Evolutionary conservation across 1,140 invertebrate species (phyloP), one percentile per base, ranked within the genome.

Genomic region (Drosophila trapezifrons): DNA sequence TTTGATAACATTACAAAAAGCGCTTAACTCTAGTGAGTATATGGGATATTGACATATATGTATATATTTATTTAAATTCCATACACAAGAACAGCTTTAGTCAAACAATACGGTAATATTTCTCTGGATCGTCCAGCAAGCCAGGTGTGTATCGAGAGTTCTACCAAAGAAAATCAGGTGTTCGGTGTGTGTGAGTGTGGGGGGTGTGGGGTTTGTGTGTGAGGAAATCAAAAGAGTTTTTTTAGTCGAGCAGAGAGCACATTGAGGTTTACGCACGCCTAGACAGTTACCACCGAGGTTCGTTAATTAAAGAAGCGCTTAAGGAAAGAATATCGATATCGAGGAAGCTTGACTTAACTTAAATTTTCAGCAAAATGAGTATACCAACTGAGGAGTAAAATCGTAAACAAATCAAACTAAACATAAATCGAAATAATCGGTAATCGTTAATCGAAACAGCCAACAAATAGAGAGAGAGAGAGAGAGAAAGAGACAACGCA

Each of bases 1-100:
- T 63, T 82, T 79, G 75, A 73, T 35, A 79, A 77, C 83, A 86
- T 87, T 83, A 89, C 67, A 83, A 80, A 70, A 83, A 89, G 83
- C 84, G 40, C 76, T 82, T 82, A 78, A 64, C 57, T 57, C 66
- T 78, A 81, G 66, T 78, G 62, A 62, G 49, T 77, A 76, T 72
- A 72, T 55, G 32, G 45, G 51, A 62, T 54, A 47, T 59, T 54
- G 58, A 78, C 71, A 58, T 62, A 55, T 63, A 79, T 64, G 42
- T 63, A 54, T 56, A 56, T 45, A n/a, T 65, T 54, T 60, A 46
- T 32, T 65, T 54, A 47, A 60, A 59, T 38, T 81, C 73, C 76
- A 85, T 78, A 85, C 69, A 85, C 56, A 75, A 76, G 59, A 80
- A 72, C 62, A 46, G 58, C 46, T 59, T 75, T 55, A 49, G 40